phyloP scores from a whole-genome alignment of 2,113 vertebrate species.

The Geococcyx californianus region DNA sequence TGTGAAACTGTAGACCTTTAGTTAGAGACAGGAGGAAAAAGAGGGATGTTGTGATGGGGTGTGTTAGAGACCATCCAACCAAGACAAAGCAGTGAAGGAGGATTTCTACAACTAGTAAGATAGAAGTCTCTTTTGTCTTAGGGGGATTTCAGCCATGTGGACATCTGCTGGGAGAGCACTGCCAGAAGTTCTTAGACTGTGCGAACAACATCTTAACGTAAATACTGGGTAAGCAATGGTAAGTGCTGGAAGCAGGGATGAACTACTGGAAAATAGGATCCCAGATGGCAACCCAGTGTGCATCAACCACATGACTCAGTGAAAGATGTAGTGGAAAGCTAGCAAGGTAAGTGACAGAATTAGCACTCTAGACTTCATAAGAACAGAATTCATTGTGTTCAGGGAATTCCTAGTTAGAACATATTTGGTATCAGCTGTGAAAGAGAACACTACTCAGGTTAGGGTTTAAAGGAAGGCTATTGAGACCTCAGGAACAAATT shows the following conservation, averaged over 20 bases:
- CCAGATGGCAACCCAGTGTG: not conserved
- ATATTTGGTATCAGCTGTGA: not conserved
- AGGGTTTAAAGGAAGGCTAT: not conserved
- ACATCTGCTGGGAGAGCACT: not conserved
- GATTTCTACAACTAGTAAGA: not conserved
- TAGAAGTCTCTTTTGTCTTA: not conserved
- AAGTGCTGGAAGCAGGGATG: not conserved
- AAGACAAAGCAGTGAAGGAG: not conserved
- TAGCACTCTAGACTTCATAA: not conserved
- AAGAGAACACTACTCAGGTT: not conserved
- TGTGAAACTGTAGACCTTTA: not conserved
- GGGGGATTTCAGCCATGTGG: not conserved
- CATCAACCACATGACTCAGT: not conserved
- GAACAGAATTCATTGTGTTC: not conserved
- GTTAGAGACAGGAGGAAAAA: not conserved
- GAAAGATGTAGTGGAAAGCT: not conserved
- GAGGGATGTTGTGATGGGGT: not conserved
- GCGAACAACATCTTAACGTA: not conserved
- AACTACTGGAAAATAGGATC: not conserved
- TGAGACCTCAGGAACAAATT: not conserved
- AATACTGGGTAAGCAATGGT: not conserved
- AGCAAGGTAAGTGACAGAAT: not conserved
- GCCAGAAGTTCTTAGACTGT: not conserved
- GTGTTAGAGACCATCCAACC: not conserved
- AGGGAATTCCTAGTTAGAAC: not conserved